Evolutionary conservation across 2,888 invertebrate species (phyloP), one percentile per base, ranked within the genome.

Genomic region (Caenorhabditis doughertyi): DNA sequence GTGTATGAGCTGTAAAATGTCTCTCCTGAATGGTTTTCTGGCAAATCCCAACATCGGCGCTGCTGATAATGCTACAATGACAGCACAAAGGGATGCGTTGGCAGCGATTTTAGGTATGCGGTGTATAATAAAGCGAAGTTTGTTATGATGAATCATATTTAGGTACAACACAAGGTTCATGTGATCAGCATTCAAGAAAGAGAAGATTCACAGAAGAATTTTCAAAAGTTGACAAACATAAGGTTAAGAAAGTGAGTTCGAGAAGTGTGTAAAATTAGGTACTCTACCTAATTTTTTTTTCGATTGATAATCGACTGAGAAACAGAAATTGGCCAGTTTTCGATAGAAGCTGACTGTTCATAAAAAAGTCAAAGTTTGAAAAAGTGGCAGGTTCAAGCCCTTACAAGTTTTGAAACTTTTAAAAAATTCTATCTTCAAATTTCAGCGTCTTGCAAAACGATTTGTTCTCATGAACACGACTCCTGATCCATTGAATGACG

Each of bases 1-100:
- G 29, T 87, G 87, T 74, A 79, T 83, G 80, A 71, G 82, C 60
- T 87, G 87, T 68, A 87, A 87, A 74, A 76, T 87, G 74, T 51
- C 79, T 29, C 74, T 86, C 35, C 53, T 86, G 25, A 79, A 86
- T 49, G 85, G 85, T 9, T 84, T 84, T 49, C 18, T 83, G 27
- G 79, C 68, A 21, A 79, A 79, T 65, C 68, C 81, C 0, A 73
- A 74, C 35, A 39, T 83, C 8, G 68, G 65, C 27, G 51, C 79
- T 0, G 64, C 64, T 27, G 79, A 79, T 67, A 72, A 72, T 29
- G 60, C 51, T 25, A 68, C 81, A 60, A 42, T 77, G 65, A 64
- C 77, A 11, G 81, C 76, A 7, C 72, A 82, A 35, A 65, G 72
- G n/a, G 29, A 77, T 53, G 81, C 44, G 5, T 29, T 82, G 29